Conservation (phyloP, 2,797 vertebrate genomes). For the Thunnus albacares region DNA sequence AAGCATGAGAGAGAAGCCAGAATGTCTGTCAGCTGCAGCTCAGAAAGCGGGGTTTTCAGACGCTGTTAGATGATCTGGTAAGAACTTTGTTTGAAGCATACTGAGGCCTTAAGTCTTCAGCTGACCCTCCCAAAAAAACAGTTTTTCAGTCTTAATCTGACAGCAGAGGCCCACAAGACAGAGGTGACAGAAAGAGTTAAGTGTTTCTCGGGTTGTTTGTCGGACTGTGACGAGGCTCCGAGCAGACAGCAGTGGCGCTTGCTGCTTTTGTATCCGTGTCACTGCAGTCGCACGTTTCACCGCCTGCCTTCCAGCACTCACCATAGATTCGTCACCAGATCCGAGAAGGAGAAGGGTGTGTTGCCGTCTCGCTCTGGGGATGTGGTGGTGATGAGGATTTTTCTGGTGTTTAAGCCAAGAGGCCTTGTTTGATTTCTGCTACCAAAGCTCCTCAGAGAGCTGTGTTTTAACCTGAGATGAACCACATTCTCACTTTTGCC, state of each 20-base stretch:
- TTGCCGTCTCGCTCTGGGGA: not conserved
- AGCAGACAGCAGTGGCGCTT: too few species aligned
- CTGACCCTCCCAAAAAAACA: not conserved
- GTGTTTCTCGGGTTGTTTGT: too few species aligned
- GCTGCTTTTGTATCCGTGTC: not conserved
- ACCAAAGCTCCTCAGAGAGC: not conserved
- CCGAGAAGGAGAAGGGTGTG: too few species aligned
- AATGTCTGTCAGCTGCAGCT: not conserved
- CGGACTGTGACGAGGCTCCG: too few species aligned
- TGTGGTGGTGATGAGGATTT: too few species aligned
- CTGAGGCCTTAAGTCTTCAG: not conserved
- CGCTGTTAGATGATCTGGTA: not conserved
- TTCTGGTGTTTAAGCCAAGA: not conserved
- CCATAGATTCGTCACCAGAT: not conserved
- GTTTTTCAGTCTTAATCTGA: too few species aligned
- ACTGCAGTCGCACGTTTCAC: not conserved
- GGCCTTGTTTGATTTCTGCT: conserved; percentile 5
- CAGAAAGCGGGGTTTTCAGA: not conserved
- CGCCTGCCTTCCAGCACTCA: not conserved
- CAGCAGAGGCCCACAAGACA: too few species aligned
- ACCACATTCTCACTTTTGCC: not conserved
- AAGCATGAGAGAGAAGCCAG: too few species aligned
- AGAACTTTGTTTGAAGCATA: not conserved
- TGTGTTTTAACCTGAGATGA: not conserved
- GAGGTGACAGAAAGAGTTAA: too few species aligned